Conservation (phyloP, 2,797 vertebrate genomes). For the Phataginus tricuspis region DNA sequence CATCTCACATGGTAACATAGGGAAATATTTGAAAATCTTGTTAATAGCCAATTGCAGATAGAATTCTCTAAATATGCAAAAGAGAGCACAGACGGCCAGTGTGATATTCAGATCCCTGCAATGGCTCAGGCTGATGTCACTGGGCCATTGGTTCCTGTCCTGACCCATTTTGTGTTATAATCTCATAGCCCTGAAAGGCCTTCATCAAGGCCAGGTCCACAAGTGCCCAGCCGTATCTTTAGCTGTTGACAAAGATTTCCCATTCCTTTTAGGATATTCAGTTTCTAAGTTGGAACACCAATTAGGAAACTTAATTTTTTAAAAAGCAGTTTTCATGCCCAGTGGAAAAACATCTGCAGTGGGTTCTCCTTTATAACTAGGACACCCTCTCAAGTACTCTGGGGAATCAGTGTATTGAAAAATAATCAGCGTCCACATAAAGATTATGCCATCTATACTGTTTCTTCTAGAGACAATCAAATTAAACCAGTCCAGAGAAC, state of each 20-base stretch:
- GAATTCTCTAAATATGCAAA: neutral
- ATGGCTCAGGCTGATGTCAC: constrained; percentile 43
- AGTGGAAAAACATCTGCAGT: neutral
- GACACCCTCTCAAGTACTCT: neutral
- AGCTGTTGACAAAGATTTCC: constrained; percentile 1
- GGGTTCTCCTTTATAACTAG: neutral
- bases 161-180: neutral
- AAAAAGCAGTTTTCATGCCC: constrained; percentile 4
- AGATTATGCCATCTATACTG: neutral
- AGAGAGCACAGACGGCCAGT: neutral
- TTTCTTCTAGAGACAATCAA: neutral
- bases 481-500: neutral
- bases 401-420: neutral
- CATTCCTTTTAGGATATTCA: constrained; percentile 27
- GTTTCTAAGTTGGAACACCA: neutral
- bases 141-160: neutral
- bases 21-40: constrained; percentile 35
- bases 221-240: neutral
- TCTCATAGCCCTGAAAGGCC: neutral
- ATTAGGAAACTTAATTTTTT: constrained; percentile 14
- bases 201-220: neutral
- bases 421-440: neutral
- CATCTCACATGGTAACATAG: neutral
- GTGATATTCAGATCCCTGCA: neutral
- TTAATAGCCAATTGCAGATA: neutral